Base-by-base conservation (phyloP, 1,140 invertebrate genomes). In the Atta texana region DNA sequence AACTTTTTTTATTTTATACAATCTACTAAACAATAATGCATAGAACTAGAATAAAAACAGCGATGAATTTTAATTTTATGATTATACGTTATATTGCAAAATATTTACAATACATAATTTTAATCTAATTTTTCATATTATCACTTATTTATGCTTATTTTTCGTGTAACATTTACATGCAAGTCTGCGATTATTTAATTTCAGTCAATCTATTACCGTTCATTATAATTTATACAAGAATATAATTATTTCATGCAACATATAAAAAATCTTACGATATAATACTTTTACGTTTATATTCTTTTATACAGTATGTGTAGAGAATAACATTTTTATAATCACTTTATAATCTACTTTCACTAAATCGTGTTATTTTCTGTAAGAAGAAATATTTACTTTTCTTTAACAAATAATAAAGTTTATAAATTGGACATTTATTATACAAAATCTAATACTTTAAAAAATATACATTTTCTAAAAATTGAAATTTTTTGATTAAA, bases 31-130 rank as follows among this genome's bases (percentile, higher is more conserved):
- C 34, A 53, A 82, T 10, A 72, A 21, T 72, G 57, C 31, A 71
- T n/a, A 57, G n/a, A 71, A 72, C 28, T n/a, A 82, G 3, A 44
- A 59, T 28, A 21, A 59, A 88, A 75, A 68, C 53, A 66, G 21
- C 14, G 57, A 21, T 12, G 14, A 10, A 78, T 66, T 69, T 76
- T 31, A 39, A 88, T 74, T 87, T 77, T 51, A 76, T n/a, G 31
- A 49, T 51, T 34, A 66, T n/a, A 66, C 31, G 16, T 28, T 24
- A 51, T 51, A 21, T 51, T 24, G 28, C 12, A 34, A 78, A 39
- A 34, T 78, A 53, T 51, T 66, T 34, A 21, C n/a, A 66, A 21
- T 44, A 24, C 18, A 51, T 5, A 18, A 16, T 66, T 66, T 66
- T 16, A 24, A 64, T 6, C 51, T n/a, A 1, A 4, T 12, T 66